Percentiles rank a stretch among this genome's conserved stretches.
These are phyloP conservation scores for Stratiomys singularior DNA, from an alignment of 2,888 invertebrate genomes.

Conservation along the genomic window DNA sequence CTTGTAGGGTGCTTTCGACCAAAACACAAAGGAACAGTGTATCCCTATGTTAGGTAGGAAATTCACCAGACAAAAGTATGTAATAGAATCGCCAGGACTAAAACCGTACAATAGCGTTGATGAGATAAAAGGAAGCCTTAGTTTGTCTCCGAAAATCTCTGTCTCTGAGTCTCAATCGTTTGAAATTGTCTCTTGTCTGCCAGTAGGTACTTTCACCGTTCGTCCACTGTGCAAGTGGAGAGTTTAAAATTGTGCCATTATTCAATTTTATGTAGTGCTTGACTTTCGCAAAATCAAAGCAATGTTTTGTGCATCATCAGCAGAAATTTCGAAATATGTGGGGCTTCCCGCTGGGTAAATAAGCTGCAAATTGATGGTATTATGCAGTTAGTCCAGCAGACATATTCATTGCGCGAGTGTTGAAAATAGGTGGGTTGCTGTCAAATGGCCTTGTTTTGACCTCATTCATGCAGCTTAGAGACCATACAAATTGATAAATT, in stretches of 20 bases:
- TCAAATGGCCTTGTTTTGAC: too few species aligned
- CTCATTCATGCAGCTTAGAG: too few species aligned
- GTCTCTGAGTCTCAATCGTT: neutral
- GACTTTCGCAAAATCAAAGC: constrained; percentile 34
- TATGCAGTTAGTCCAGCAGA: neutral
- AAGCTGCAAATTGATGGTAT: constrained; percentile 21
- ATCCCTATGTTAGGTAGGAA: neutral
- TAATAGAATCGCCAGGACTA: constrained; percentile 5
- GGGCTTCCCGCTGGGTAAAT: neutral
- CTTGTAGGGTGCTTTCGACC: neutral
- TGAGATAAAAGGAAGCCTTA: constrained; percentile 40
- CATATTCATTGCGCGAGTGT: too few species aligned
- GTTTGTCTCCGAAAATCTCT: constrained; percentile 24
- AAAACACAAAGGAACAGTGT: constrained; percentile 7
- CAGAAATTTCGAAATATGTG: constrained; percentile 23
- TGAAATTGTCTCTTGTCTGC: neutral
- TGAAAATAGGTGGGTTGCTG: too few species aligned
- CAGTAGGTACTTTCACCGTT: neutral
- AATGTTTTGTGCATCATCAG: constrained; percentile 30
- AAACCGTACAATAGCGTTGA: constrained; percentile 28
- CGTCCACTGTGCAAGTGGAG: neutral
- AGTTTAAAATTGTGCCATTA: constrained; percentile 4
- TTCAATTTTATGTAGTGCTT: constrained; percentile 19
- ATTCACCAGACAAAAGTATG: neutral
- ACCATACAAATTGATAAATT: too few species aligned